These are phyloP conservation scores for Boloria euphrosyne DNA, from an alignment of 2,888 invertebrate species.

Conservation along the genomic window DNA sequence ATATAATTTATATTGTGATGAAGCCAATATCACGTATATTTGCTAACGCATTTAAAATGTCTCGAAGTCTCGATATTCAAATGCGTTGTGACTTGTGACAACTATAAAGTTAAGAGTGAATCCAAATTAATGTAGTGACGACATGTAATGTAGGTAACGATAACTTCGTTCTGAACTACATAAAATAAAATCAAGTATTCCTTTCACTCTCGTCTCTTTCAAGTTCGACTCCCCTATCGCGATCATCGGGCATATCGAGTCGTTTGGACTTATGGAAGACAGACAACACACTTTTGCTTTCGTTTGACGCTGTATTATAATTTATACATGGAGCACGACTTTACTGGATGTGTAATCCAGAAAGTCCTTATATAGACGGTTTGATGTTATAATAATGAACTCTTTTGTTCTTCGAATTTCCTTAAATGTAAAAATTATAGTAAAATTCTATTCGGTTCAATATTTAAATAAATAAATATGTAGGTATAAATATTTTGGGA, in stretches of 20 bases:
- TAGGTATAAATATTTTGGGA: no score
- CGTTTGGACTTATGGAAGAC: conserved; percentile 66
- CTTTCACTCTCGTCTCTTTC: conserved; percentile 71
- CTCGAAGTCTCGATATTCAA: no score
- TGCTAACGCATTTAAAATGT: no score
- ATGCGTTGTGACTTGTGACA: no score
- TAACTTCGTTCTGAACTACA: conserved; percentile 15
- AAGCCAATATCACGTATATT: no score
- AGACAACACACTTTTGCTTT: conserved; percentile 68
- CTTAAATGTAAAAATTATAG: neutral
- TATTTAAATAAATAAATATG: no score
- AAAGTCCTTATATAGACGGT: neutral
- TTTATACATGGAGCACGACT: conserved; percentile 6
- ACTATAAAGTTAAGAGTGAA: no score
- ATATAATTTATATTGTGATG: no score
- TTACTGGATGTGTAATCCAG: neutral
- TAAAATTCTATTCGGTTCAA: neutral
- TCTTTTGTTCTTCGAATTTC: neutral
- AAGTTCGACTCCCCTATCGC: conserved; percentile 65
- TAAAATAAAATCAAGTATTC: conserved; percentile 49
- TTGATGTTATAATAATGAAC: neutral
- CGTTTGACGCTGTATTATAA: conserved; percentile 43
- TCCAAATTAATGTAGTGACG: no score
- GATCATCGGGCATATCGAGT: conserved; percentile 52
- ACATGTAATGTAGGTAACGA: conserved; percentile 3